Base-by-base conservation (phyloP, 2,888 invertebrate species). In the Idaea aversata region DNA sequence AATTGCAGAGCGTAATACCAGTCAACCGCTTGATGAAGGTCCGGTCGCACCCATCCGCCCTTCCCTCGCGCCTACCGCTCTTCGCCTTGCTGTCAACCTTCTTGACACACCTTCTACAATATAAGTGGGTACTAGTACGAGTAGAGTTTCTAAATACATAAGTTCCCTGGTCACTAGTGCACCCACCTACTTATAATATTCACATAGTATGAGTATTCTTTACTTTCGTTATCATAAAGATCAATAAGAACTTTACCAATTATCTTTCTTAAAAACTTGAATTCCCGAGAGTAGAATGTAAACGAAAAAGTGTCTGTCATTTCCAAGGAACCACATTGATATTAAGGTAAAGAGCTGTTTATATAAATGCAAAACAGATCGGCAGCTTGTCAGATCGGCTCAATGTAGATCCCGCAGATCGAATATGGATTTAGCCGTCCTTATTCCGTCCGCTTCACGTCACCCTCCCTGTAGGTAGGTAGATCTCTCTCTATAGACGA, bases 321-420 rank as follows among this genome's bases (percentile, higher is more conserved):
- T 73, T 77, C 72, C 76, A 72, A 77, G 75, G 77, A 78, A 77
- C 74, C 85, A 80, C 84, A 68, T 70, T 72, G 66, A 86, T 87
- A 88, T 88, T 87, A 86, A 88, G 87, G 88, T 88, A 84, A 78
- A 85, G 85, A 88, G 87, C 86, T 92, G 91, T 93, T 93, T 93
- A 93, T 93, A 91, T 93, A 93, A 91, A 93, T 92, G 93, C 93
- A 93, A 93, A 93, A 86, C 89, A 92, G 93, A 87, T 91, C 91
- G 88, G 87, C 86, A 87, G 89, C 90, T 91, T 93, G 93, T 93
- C 93, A 91, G 88, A 87, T 90, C 88, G 90, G 87, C 89, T 93
- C 91, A 90, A 87, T 82, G 86, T 84, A 87, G 87, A 88, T 87
- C 86, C 87, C 83, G 77, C 85, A 90, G 91, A 92, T 93, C 90